Base-by-base conservation (phyloP, 2,113 vertebrate genomes). In the Daphoenositta chrysoptera region DNA sequence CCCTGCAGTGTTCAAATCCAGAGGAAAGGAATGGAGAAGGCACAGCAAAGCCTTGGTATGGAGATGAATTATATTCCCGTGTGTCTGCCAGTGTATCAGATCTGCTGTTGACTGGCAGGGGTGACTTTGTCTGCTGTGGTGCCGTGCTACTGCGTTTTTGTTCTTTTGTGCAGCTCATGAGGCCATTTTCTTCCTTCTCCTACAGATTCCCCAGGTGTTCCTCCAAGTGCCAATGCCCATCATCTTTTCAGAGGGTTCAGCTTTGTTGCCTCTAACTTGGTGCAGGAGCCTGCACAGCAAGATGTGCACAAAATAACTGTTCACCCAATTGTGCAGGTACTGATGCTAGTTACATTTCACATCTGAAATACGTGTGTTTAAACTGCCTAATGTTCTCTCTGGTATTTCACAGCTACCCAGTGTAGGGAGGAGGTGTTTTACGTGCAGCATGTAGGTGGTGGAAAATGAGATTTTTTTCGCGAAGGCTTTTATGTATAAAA, bases 241-340 rank as follows among this genome's bases (percentile, higher is more conserved):
- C 98, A 99, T 94, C 97, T 99, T 95, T 99, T 99, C 95, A 97
- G 99, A 81, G 99, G 99, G 54, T 99, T 99, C 98, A 99, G 99
- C 63, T 99, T 99, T 9, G 98, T 99, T 48, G 99, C 99, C 61
- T 98, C 99, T 15, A 99, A 95, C 96, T 98, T 99, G 96, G 98
- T 91, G 72, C 99, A 99, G 90, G 99, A 99, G 82, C 97, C 97
- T 71, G 92, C 97, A 1, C 98, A 98, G 56, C 97, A 97, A 35
- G 98, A 98, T 8, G 61, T 70, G 35, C 97, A 97, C 76, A 97
- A 94, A 87, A 98, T 94, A 72, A 93, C 97, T 1, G 98, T 99
- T 27, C 98, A 99, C 90, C 99, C 99, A 8, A 99, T 99, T n/a
- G 98, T 99, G 75, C 99, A 99, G 99, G 99, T 99, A 97, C 87